phyloP scores from a whole-genome alignment of 35 echinoderm and acorn worm species.

The Diadema setosum region DNA sequence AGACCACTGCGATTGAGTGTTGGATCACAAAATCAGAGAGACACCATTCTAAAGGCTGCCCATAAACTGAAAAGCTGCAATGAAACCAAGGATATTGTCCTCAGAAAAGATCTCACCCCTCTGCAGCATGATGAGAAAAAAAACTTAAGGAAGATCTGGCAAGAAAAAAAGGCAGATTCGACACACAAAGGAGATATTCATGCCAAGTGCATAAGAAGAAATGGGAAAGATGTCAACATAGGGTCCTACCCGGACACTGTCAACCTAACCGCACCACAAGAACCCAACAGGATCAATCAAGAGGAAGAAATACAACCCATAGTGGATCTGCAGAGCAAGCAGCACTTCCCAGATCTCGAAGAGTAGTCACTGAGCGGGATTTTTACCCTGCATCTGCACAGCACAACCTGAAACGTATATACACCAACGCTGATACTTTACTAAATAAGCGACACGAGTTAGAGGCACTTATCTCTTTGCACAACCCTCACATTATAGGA shows the following conservation, averaged over 20 bases:
- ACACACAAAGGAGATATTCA: not conserved
- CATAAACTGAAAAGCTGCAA: not conserved
- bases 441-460: not conserved
- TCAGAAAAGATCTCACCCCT: not conserved
- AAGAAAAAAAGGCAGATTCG: not conserved
- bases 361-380: not conserved
- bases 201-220: slow-evolving; percentile 15
- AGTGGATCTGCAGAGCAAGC: not conserved
- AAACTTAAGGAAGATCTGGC: not conserved
- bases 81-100: not conserved
- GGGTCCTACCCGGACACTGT: not conserved
- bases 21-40: not conserved
- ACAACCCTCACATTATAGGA: not conserved
- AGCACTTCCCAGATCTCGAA: not conserved
- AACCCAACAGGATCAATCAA: not conserved
- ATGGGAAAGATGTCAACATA: not conserved
- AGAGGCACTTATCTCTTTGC: not conserved
- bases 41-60: not conserved
- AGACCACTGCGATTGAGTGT: not conserved
- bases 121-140: not conserved
- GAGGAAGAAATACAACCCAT: not conserved
- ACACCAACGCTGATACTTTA: not conserved
- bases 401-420: slow-evolving; percentile 2
- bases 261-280: not conserved
- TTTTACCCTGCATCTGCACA: not conserved